Base-by-base conservation (phyloP, 2,888 invertebrate genomes). In the Papilio gigon region DNA sequence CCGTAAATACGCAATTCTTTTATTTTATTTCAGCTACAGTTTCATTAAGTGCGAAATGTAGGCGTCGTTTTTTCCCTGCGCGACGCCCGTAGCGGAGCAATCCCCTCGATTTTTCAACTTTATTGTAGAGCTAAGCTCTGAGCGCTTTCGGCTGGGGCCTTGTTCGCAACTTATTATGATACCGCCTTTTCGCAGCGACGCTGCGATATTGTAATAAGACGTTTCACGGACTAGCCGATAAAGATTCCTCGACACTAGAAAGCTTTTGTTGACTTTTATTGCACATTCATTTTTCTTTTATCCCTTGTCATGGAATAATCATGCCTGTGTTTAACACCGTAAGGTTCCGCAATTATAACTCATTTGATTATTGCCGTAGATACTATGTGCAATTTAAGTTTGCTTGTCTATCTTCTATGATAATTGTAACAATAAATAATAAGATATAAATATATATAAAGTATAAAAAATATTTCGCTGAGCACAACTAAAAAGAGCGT, bases 1-100 rank as follows among this genome's bases (percentile, higher is more conserved):
- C 76, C 80, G 86, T 87, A 87, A 90, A 89, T 85, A 84, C 83
- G 83, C 75, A 78, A 81, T 82, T 87, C 85, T 83, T 88, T 88
- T 88, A 89, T 90, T 88, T 87, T 86, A 84, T 88, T 89, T 86
- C 84, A 77, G 86, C 84, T 82, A 89, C 90, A 87, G 89, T 90
- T 91, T 90, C 89, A 90, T 90, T 91, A 90, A 88, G 90, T 90
- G 90, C 88, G 86, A 90, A 86, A 86, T 88, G 90, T 86, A 79
- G 79, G 85, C 82, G 84, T 85, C 84, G 86, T 87, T 89, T 89
- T 85, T 86, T 87, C 88, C 85, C 81, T 81, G 79, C 80, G 84
- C 86, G 84, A 81, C 84, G 85, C 86, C 84, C 83, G 84, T 80
- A 81, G 84, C 83, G 78, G 80, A 75, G 79, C 85, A 87, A 87